Evolutionary conservation across 2,888 invertebrate species (phyloP).

Genomic region (Brachylomia viminalis): DNA sequence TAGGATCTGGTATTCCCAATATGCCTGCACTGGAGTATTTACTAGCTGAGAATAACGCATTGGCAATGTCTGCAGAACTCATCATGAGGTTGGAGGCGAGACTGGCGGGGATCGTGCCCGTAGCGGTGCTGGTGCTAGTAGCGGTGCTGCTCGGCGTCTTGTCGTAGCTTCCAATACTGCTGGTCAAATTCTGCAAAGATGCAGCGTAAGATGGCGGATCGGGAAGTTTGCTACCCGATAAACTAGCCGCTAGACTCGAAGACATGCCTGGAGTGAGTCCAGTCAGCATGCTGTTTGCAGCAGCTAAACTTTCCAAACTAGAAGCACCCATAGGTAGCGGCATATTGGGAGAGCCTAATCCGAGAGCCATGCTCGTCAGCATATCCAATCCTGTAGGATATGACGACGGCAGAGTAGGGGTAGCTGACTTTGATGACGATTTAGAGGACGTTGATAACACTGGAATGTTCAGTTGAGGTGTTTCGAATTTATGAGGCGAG

Average conservation of each 20-base stretch:
- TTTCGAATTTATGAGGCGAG: conserved; percentile 90
- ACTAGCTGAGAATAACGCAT: conserved; percentile 92
- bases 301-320: conserved; percentile 87
- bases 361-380: conserved; percentile 89
- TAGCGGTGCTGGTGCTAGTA: conserved; percentile 82
- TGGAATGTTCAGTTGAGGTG: conserved; percentile 91
- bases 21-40: conserved; percentile 92
- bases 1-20: conserved; percentile 93
- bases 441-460: conserved; percentile 91
- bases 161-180: conserved; percentile 84
- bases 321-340: conserved; percentile 84
- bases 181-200: conserved; percentile 85
- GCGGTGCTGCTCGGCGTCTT: conserved; percentile 88
- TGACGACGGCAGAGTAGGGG: conserved; percentile 88
- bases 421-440: conserved; percentile 90
- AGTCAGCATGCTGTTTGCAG: conserved; percentile 87
- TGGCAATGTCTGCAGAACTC: conserved; percentile 92
- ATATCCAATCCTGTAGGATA: conserved; percentile 88
- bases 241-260: conserved; percentile 84
- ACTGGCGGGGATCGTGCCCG: conserved; percentile 88
- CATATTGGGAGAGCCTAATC: conserved; percentile 85
- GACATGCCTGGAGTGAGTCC: conserved; percentile 85
- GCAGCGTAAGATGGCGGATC: conserved; percentile 88
- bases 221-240: conserved; percentile 84
- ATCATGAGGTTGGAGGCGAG: conserved; percentile 92